These are phyloP conservation scores for Entomyzon cyanotis DNA, from an alignment of 2,113 vertebrate species.

Conservation along the genomic window DNA sequence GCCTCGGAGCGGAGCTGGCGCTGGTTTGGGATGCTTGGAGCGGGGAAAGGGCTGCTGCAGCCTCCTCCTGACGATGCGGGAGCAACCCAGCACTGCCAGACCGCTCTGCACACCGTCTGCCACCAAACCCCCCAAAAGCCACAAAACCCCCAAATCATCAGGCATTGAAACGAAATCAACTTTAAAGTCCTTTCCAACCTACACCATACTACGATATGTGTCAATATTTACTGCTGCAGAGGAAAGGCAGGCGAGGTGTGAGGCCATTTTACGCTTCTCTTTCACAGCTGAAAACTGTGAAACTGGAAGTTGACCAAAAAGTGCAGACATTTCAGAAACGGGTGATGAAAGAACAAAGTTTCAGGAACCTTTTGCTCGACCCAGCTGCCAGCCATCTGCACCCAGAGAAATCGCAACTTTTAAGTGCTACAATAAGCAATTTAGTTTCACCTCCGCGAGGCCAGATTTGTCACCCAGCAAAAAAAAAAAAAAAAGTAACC, in stretches of 20 bases:
- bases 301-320: conserved; percentile 43
- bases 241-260: neutral
- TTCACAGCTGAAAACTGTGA: neutral
- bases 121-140: neutral
- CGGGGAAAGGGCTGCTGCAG: neutral
- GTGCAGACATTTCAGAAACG: neutral
- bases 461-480: neutral
- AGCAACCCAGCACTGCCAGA: neutral
- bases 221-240: neutral
- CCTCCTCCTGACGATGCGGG: neutral
- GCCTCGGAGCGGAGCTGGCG: neutral
- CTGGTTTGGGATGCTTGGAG: neutral
- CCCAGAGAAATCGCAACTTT: neutral
- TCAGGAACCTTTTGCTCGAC: neutral
- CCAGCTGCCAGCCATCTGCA: neutral
- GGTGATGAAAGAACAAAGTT: conserved; percentile 35
- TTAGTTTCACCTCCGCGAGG: neutral
- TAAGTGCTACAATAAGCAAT: neutral
- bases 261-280: neutral
- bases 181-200: neutral
- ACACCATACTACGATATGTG: neutral
- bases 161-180: fast-evolving
- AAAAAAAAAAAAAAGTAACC: neutral
- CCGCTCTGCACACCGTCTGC: fast-evolving
- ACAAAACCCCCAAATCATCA: neutral